Evolutionary conservation across 2,113 vertebrate species (phyloP).

Genomic region (Spea bombifrons): DNA sequence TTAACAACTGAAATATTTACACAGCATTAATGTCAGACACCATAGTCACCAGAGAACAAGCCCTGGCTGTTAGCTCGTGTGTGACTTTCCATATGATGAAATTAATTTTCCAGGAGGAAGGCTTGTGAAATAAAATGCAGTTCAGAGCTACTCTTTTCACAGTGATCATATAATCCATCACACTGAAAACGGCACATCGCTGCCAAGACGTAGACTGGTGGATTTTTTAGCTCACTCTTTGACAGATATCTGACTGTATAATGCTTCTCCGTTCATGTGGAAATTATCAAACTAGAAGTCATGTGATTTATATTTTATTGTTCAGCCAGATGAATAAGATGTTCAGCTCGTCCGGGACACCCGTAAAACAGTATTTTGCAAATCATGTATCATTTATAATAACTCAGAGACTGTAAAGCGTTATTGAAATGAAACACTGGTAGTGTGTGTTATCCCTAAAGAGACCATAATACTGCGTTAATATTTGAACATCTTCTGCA

Average conservation of each 20-base stretch:
- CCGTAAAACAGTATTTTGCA: background rate
- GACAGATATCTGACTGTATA: background rate
- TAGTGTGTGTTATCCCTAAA: conserved; percentile 1
- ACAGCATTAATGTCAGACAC: no score
- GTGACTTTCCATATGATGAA: background rate
- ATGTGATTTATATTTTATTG: background rate
- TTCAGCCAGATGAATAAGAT: background rate
- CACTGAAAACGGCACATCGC: background rate
- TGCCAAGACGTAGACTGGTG: background rate
- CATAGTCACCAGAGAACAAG: no score
- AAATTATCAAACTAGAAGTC: background rate
- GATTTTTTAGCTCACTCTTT: background rate
- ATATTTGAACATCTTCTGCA: conserved; percentile 32
- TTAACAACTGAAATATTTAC: no score
- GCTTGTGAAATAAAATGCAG: background rate
- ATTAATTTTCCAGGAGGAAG: background rate
- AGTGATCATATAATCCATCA: background rate
- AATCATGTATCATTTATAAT: background rate
- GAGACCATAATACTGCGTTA: background rate
- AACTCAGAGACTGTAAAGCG: background rate
- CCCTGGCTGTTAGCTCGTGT: no score
- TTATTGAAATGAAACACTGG: background rate
- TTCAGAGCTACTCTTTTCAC: background rate
- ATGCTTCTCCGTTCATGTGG: background rate
- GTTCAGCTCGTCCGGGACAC: background rate